Evolutionary conservation across 2,797 vertebrate genomes (phyloP), one percentile per base, ranked within the genome.

Genomic region (Remorina albescens): DNA sequence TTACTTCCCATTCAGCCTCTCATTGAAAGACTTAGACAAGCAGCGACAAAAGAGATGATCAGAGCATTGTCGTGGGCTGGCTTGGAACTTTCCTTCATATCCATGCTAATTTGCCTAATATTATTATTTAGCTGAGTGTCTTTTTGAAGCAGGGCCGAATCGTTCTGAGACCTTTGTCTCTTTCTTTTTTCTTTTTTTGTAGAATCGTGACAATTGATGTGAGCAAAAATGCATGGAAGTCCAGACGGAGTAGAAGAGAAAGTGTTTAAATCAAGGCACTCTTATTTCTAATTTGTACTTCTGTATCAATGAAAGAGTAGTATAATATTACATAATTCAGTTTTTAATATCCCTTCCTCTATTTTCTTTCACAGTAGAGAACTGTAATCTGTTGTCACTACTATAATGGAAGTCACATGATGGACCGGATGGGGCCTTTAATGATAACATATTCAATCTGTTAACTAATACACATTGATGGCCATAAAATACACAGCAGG

Each of bases 21-120:
- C 89, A 89, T 91, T 92, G 82, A 76, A 81, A 85, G 83, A 88
- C 80, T 88, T 80, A 89, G 83, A 89, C 78, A 73, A 79, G 82
- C 77, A 50, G 68, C 58, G 74, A 89, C 88, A 92, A 91, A 88
- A 71, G 89, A 90, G 79, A 90, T 76, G 89, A 93, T 91, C 84
- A 81, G 55, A 66, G 77, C 84, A 88, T 93, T 92, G 89, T 93
- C 77, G 82, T 77, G 71, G 77, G 82, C 69, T 42, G 36, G 72
- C 79, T 71, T 81, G 80, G 70, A 65, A 87, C 84, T 84, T 87
- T 83, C 61, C 74, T 88, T 92, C 88, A 88, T 89, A 86, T 89
- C 83, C 82, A 28, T 76, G 86, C 77, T 87, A 90, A 94, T 93
- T 92, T 91, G 74, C 67, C 82, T 89, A 91, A 92, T 90, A 88